Evolutionary conservation across 2,888 invertebrate species (phyloP).

Genomic region (Harpalus rufipes): DNA sequence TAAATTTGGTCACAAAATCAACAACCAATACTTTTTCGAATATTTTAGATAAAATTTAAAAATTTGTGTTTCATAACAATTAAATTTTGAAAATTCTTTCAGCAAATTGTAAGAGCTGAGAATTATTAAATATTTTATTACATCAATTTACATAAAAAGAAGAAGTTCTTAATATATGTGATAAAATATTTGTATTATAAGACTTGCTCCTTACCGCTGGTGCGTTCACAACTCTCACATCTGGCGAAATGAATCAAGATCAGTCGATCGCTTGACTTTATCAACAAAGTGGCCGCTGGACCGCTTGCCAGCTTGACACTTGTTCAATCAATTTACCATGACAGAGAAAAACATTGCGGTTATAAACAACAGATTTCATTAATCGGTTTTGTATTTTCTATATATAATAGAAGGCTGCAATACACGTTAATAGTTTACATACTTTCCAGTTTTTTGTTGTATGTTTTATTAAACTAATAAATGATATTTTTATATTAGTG

Average conservation of each 20-base stretch:
- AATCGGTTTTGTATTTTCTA: neutral
- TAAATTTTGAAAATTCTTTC: too few relatives aligned
- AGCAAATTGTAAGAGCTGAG: too few relatives aligned
- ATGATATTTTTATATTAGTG: neutral
- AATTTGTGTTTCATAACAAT: too few relatives aligned
- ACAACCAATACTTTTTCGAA: too few relatives aligned
- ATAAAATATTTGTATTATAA: too few relatives aligned
- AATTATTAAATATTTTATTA: too few relatives aligned
- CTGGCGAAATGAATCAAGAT: neutral
- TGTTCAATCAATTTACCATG: constrained; percentile 17
- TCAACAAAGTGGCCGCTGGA: neutral
- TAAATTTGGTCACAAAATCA: too few relatives aligned
- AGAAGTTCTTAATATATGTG: too few relatives aligned
- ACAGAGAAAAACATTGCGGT: constrained; percentile 20
- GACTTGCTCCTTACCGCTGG: neutral
- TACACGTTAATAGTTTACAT: neutral
- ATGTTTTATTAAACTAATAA: constrained; percentile 5
- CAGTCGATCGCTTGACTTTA: neutral
- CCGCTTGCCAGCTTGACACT: constrained; percentile 1
- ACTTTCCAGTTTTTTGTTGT: constrained; percentile 21
- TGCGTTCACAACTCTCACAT: neutral
- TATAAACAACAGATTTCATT: constrained; percentile 9
- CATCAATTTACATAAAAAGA: too few relatives aligned
- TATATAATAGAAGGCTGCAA: constrained; percentile 15
- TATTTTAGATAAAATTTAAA: too few relatives aligned